Evolutionary conservation across 2,888 invertebrate genomes (phyloP), one percentile per base, ranked within the genome.

Genomic region (Chaetogeoica ovagalla): DNA sequence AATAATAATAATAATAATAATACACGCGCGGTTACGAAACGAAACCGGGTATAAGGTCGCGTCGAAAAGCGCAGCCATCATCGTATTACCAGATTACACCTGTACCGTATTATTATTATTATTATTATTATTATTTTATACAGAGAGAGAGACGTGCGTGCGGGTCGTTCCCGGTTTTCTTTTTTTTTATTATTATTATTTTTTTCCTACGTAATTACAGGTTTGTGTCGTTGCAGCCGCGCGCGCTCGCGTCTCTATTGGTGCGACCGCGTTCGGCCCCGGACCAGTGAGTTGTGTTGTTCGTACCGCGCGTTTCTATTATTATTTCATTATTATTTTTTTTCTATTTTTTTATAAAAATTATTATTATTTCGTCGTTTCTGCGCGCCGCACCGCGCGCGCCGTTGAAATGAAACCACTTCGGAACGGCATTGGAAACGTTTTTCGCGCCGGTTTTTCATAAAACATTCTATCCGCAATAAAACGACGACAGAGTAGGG

Each of bases 1-100:
- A 4, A 30, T 30, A 30, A 30, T 30, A 30, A 30, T 30, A 30
- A 30, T 30, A 30, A n/a, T 39, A 39, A 39, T 7, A 4, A 48
- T 11, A 15, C 13, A 9, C 15, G 48, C 48, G 48, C 11, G 13
- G 8, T 3, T 11, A 9, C 43, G 7, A 43, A 11, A 73, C 48
- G 11, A 19, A 69, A 76, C 68, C 60, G 76, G 68, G 76, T 68
- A 30, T 30, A 76, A 76, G 68, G 48, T 43, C 66, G 60, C 66
- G 60, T 2, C 19, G 62, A 15, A 69, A 15, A n/a, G 63, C 17
- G 63, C 17, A 69, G 68, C 76, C 76, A 76, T 76, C 8, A 1
- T 48, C 15, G 3, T 43, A 4, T 1, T 6, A 3, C 11, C 48
- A 48, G 48, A 48, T 76, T 19, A 37, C 11, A 15, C 15, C 48